phyloP scores from a whole-genome alignment of 2,797 vertebrate species.

The Octomys mimax region DNA sequence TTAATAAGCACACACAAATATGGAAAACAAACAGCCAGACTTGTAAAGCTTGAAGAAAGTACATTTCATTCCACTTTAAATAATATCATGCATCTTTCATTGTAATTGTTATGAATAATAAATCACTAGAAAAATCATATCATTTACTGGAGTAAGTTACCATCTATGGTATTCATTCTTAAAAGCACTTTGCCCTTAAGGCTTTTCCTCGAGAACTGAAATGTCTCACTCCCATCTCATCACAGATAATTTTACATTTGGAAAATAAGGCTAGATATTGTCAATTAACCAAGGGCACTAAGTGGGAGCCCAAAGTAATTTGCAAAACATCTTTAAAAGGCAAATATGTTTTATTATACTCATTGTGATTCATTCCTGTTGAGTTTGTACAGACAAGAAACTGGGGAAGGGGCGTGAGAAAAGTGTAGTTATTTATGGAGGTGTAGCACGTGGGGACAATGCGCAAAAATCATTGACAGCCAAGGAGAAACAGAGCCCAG shows the following conservation, averaged over 20 bases:
- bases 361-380: background rate
- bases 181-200: slow-evolving; percentile 44
- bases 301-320: slow-evolving; percentile 13
- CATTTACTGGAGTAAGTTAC: background rate
- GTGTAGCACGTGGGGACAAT: background rate
- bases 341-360: background rate
- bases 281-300: slow-evolving; percentile 27
- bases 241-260: background rate
- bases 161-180: slow-evolving; percentile 36
- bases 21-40: slow-evolving; percentile 27
- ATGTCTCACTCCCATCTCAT: background rate
- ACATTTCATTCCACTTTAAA: slow-evolving; percentile 23
- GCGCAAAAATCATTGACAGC: background rate
- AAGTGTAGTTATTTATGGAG: background rate
- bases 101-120: slow-evolving; percentile 59
- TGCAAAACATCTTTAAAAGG: background rate
- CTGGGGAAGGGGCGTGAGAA: background rate
- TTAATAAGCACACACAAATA: slow-evolving; percentile 60
- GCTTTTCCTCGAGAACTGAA: slow-evolving; percentile 47
- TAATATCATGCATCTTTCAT: slow-evolving; percentile 34
- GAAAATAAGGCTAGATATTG: slow-evolving; percentile 44
- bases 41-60: background rate
- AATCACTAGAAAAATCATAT: slow-evolving; percentile 39
- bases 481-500: background rate
- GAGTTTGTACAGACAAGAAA: background rate